A percentile compares a stretch with the other conserved stretches of the same genome.
phyloP scores from a whole-genome alignment of 2,888 invertebrate species.

The Rhabditoides inermis region DNA sequence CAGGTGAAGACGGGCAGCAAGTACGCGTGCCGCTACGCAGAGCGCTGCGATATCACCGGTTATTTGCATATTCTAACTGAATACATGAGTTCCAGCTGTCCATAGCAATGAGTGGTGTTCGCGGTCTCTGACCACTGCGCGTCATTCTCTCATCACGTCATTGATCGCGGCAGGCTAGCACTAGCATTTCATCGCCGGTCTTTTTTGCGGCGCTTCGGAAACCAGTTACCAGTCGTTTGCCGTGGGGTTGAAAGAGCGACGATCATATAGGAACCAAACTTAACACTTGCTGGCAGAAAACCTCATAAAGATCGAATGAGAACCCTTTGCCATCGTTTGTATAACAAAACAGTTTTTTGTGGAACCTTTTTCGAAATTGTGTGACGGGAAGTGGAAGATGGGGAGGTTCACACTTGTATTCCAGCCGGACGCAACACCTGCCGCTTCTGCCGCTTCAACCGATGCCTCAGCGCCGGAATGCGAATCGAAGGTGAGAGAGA shows the following conservation, averaged over 20 bases:
- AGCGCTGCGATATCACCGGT: constrained; percentile 41
- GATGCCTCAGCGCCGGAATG: constrained; percentile 29
- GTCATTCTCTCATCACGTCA: not conserved
- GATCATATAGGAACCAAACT: too few species aligned
- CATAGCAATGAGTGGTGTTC: too few species aligned
- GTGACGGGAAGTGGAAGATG: too few species aligned
- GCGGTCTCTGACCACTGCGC: too few species aligned
- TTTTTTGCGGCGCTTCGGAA: not conserved
- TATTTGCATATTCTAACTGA: constrained; percentile 11
- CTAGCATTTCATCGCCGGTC: not conserved
- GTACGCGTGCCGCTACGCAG: constrained; percentile 44
- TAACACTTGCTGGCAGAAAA: too few species aligned
- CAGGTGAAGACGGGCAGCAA: constrained; percentile 36
- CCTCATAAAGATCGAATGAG: too few species aligned
- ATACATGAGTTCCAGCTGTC: not conserved
- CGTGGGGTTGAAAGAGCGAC: too few species aligned
- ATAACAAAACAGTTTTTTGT: constrained; percentile 9
- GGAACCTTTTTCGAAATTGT: not conserved
- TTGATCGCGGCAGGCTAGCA: not conserved
- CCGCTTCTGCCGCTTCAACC: constrained; percentile 43
- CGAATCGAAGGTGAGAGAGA: constrained; percentile 25
- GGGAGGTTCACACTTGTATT: too few species aligned
- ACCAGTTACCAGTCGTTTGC: not conserved
- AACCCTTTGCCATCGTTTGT: too few species aligned
- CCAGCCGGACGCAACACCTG: constrained; percentile 27